phyloP scores from a whole-genome alignment of 2,797 vertebrate species.

The Sebastes hubbsi region DNA sequence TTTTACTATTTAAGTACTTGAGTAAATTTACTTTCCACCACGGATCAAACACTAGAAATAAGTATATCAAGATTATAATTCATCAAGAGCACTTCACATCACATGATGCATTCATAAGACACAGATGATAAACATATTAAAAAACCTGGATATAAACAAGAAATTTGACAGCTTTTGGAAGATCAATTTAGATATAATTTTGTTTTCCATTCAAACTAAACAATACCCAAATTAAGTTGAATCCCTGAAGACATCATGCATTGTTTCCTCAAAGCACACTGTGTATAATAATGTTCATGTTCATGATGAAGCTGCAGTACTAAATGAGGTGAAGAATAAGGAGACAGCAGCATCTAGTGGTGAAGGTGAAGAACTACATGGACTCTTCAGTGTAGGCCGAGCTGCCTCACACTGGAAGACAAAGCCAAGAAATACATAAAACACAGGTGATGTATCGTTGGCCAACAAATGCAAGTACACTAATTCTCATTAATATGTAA shows the following conservation, averaged over 20 bases:
- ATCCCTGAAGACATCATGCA: background rate
- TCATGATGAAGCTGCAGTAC: accelerated
- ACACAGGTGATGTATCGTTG: background rate
- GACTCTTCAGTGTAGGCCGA: no score
- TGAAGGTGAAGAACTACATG: background rate
- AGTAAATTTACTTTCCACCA: background rate
- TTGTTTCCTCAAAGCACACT: background rate
- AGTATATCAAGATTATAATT: background rate
- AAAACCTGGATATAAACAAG: no score
- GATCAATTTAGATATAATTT: no score
- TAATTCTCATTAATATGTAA: background rate
- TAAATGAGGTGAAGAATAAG: background rate
- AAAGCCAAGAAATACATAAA: background rate
- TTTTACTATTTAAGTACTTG: background rate
- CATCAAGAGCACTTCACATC: background rate
- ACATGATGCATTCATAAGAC: background rate
- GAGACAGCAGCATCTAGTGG: conserved; percentile 15
- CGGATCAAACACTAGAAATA: background rate
- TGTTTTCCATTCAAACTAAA: background rate
- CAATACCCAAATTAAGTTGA: background rate
- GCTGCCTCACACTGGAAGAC: background rate
- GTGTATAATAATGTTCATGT: background rate
- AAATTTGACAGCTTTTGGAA: no score
- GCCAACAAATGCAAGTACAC: background rate
- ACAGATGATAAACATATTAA: background rate